Conservation (phyloP, 30 jellyfish, hydroid and myxozoan genomes). For the Morbakka virulenta region DNA sequence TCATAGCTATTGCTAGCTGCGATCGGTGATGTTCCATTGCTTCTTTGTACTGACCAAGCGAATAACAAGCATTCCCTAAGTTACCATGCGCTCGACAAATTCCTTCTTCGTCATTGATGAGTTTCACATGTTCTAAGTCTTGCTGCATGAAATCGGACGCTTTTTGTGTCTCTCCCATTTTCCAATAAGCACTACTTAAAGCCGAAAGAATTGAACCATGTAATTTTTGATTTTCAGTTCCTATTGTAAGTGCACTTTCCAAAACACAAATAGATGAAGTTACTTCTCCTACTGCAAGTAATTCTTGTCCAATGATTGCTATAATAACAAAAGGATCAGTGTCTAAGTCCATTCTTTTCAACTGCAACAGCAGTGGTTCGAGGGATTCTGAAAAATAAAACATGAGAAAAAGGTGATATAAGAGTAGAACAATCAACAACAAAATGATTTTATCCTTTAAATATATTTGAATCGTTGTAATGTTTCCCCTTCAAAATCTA, state of each 20-base stretch:
- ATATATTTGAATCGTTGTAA: too few relatives aligned
- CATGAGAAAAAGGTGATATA: background rate
- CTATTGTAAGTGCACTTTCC: constrained; percentile 88
- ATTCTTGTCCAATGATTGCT: constrained; percentile 96
- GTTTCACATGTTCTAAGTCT: constrained; percentile 77
- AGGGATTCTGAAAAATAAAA: constrained; percentile 59
- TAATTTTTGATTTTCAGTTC: constrained; percentile 67
- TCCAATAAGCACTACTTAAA: constrained; percentile 91
- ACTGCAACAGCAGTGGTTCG: constrained; percentile 81
- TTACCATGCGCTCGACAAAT: constrained; percentile 96
- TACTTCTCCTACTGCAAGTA: constrained; percentile 65
- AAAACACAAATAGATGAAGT: constrained; percentile 84
- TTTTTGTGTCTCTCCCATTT: constrained; percentile 67
- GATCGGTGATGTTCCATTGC: constrained; percentile 76
- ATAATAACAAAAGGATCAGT: constrained; percentile 73
- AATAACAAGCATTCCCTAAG: constrained; percentile 82
- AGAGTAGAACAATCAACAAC: too few relatives aligned
- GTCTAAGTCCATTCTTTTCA: constrained; percentile 70
- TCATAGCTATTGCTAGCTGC: constrained; percentile 68
- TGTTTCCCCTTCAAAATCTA: too few relatives aligned
- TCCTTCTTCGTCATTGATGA: constrained; percentile 61
- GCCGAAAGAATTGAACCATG: constrained; percentile 89
- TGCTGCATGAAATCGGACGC: constrained; percentile 94
- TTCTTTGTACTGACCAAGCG: constrained; percentile 69
- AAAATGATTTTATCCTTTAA: too few relatives aligned